Conservation (phyloP, 1,140 invertebrate genomes). For the Musca vetustissima region DNA sequence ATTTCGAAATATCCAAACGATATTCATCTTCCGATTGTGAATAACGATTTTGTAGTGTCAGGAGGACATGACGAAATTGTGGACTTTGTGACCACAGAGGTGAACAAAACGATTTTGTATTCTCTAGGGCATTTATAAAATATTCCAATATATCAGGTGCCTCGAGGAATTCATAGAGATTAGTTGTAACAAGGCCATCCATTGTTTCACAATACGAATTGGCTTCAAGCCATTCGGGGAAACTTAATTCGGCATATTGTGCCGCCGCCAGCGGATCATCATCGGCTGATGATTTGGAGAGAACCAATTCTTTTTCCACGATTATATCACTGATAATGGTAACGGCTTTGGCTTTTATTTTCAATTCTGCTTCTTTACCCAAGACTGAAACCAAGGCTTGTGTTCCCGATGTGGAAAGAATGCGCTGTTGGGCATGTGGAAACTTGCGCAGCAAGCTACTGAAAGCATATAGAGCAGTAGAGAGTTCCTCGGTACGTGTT, state of each 20-base stretch:
- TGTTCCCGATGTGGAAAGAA: conserved; percentile 46
- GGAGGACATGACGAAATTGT: conserved; percentile 36
- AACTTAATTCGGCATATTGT: conserved; percentile 44
- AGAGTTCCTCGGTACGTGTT: conserved; percentile 37
- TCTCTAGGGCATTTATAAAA: conserved; percentile 39
- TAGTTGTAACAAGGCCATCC: conserved; percentile 34
- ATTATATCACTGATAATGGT: conserved; percentile 48
- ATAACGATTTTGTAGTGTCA: conserved; percentile 42
- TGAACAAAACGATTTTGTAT: conserved; percentile 35
- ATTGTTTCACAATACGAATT: conserved; percentile 39
- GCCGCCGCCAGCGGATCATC: conserved; percentile 32
- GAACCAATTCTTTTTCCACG: conserved; percentile 36
- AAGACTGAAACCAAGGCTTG: conserved; percentile 43
- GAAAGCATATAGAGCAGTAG: conserved; percentile 42
- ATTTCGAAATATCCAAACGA: conserved; percentile 39
- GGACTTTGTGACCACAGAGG: conserved; percentile 40
- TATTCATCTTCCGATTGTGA: conserved; percentile 43
- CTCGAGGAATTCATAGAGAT: conserved; percentile 37
- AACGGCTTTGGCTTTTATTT: conserved; percentile 45
- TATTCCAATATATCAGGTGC: conserved; percentile 45
- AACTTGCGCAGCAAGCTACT: conserved; percentile 47
- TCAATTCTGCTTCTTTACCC: conserved; percentile 37
- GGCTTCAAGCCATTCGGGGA: conserved; percentile 40
- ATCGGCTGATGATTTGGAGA: conserved; percentile 31
- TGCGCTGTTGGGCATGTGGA: conserved; percentile 41